Percentiles rank a stretch among this genome's conserved stretches.
Conservation (phyloP, 2,888 invertebrate species). For the Drosophila phalerata region DNA sequence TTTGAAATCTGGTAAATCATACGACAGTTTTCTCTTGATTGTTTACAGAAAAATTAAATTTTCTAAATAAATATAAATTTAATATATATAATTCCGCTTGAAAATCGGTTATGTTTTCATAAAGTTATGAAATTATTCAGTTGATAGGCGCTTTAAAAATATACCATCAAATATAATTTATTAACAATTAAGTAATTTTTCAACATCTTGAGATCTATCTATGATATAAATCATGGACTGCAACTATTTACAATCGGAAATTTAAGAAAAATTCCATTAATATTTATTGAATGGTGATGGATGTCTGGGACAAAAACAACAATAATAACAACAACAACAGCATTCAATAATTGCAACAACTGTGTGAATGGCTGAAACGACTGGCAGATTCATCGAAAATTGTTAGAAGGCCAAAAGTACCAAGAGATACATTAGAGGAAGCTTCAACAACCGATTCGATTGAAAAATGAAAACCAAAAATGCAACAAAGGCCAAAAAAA, state of each 20-base stretch:
- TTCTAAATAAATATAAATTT: too few species aligned
- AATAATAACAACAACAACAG: constrained; percentile 8
- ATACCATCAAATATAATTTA: not conserved
- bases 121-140: too few species aligned
- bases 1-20: too few species aligned
- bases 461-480: constrained; percentile 39
- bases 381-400: constrained; percentile 39
- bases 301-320: constrained; percentile 27
- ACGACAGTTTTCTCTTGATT: too few species aligned
- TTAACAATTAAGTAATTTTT: not conserved
- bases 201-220: not conserved
- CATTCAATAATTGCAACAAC: constrained; percentile 12
- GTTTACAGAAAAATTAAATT: too few species aligned
- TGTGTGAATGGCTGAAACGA: constrained; percentile 52
- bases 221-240: not conserved
- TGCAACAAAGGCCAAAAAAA: constrained; percentile 21
- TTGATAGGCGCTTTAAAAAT: too few species aligned
- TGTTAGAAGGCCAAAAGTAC: constrained; percentile 60
- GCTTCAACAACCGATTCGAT: constrained; percentile 35
- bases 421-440: constrained; percentile 27
- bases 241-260: constrained; percentile 8
- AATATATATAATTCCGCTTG: too few species aligned
- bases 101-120: too few species aligned
- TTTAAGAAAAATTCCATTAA: constrained; percentile 45
- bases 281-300: constrained; percentile 54